These are phyloP conservation scores for Prinia subflava DNA, from an alignment of 2,113 vertebrate genomes.

Conservation along the genomic window DNA sequence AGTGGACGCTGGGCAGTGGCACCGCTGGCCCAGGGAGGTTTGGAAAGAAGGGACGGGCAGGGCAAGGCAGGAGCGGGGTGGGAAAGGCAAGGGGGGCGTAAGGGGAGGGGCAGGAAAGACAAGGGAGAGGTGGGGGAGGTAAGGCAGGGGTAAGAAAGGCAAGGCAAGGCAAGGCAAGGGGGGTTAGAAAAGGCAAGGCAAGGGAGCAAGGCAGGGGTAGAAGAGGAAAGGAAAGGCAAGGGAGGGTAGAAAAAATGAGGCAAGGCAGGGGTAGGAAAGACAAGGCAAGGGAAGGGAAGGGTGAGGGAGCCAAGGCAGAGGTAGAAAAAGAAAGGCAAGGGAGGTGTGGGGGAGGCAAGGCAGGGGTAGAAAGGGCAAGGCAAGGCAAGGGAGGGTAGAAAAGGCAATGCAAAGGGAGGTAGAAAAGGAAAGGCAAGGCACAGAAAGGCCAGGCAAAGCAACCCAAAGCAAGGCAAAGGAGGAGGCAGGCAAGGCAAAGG, in stretches of 20 bases:
- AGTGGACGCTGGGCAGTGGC: accelerated
- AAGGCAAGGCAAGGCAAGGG: not conserved
- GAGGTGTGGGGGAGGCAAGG: not conserved
- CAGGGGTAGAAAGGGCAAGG: not conserved
- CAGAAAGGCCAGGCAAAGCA: not conserved
- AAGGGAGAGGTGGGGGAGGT: not conserved
- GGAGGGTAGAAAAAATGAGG: no score
- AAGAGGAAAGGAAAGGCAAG: not conserved
- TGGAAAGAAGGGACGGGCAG: not conserved
- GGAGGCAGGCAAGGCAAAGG: no score
- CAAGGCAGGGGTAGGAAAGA: no score
- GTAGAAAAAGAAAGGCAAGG: no score
- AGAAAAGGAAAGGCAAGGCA: not conserved
- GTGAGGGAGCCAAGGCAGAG: not conserved
- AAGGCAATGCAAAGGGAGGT: not conserved
- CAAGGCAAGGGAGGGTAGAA: no score
- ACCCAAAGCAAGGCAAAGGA: not conserved
- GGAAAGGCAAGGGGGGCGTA: not conserved
- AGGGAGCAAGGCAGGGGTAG: not conserved
- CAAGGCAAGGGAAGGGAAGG: not conserved
- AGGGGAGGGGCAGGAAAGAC: no score
- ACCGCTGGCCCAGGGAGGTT: not conserved
- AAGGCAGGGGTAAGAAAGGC: not conserved
- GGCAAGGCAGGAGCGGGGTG: not conserved
- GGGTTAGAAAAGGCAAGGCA: not conserved